Base-by-base conservation (phyloP, 2,888 invertebrate species). In the Thyatira batis region DNA sequence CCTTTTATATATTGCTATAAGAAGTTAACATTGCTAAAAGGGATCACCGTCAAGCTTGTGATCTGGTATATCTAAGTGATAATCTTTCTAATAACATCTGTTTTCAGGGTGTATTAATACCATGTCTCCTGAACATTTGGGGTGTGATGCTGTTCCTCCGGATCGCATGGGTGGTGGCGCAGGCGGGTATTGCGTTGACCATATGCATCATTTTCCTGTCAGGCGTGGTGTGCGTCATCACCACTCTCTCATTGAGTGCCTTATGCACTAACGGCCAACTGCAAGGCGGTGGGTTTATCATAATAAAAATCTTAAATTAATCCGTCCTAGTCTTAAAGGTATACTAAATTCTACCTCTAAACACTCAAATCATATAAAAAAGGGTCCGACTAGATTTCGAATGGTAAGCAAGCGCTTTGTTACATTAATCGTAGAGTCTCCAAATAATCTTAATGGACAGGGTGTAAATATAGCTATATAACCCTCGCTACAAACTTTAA, bases 61-160 rank as follows among this genome's bases (percentile, higher is more conserved):
- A n/a, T n/a, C n/a, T n/a, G n/a, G n/a, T n/a, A n/a, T n/a, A n/a
- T n/a, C n/a, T n/a, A n/a, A n/a, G n/a, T n/a, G 25, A n/a, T 44
- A 10, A 45, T 10, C 20, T 21, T 13, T 50, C n/a, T 28, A 6
- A 11, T 46, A 10, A 21, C 1, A 52, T 8, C 23, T 46, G n/a
- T 52, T 59, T 54, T 3, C 93, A 95, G 82, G 97, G 97, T 6
- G 97, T 97, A 8, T 92, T 97, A 60, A 96, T 97, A 87, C 96
- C 97, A 79, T 99, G 98, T 80, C 94, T 99, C 46, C 95, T 99
- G 75, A 99, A 99, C 87, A 99, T 99, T 77, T 99, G 98, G 96
- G 99, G 99, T 53, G 99, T 99, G 63, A 99, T 99, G 98, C 94
- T 99, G 65, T 99, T 99, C 87, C 93, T 99, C 65, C 95, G 99